Evolutionary conservation across 2,113 vertebrate genomes (phyloP), one percentile per base, ranked within the genome.

Genomic region (Rhabdornis inornatus): DNA sequence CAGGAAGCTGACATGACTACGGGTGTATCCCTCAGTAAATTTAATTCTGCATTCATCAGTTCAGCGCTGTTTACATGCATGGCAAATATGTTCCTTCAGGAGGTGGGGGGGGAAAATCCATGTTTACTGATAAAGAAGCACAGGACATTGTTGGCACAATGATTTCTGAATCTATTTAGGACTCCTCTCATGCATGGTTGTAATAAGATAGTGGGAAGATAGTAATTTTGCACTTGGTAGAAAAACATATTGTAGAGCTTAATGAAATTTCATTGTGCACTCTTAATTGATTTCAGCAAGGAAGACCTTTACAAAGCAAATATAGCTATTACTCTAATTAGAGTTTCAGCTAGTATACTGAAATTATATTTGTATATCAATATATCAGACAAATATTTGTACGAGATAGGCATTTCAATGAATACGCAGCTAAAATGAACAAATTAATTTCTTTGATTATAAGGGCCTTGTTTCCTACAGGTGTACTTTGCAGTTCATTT

Each of bases 241-340:
- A 96, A 96, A 96, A 86, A 94, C 68, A 93, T 89, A 94, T 56
- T 83, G 71, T 90, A 63, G 47, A 86, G 65, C 92, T 96, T 96
- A 95, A 96, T 95, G 87, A 94, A 89, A 89, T 92, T 97, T 97
- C 22, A 83, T 90, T 42, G 64, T 77, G 75, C 49, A 37, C 65
- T 86, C 94, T 96, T 96, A 95, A 97, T 97, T 97, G 95, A 70
- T 91, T 96, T 91, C 90, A 82, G 35, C 89, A 96, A 97, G 84
- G 84, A 89, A 94, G 86, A 82, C 93, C 83, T 97, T 97, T 93
- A 57, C 65, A 93, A 95, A 96, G 83, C 91, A 97, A 97, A 97
- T 96, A 96, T 40, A 87, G 75, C 91, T 95, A 96, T 96, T 93
- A 95, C 86, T 89, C 60, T 96, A 93, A 95, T 96, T 96, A 97